Evolutionary conservation across 2,888 invertebrate species (phyloP).

Genomic region (Monochamus alternatus): DNA sequence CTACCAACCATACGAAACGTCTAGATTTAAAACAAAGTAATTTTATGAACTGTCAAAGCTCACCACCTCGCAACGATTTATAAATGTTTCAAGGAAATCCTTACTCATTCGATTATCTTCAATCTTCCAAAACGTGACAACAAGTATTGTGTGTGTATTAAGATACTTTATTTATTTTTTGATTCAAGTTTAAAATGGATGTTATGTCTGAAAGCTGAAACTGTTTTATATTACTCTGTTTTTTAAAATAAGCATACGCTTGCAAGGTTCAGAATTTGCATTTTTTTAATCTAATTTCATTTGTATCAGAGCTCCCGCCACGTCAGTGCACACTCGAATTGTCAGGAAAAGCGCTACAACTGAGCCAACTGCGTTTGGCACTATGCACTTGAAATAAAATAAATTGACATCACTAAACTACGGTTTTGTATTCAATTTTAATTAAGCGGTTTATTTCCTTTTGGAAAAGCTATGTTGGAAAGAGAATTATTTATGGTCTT

Average conservation of each 20-base stretch:
- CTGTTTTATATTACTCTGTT: not conserved
- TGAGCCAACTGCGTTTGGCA: slow-evolving; percentile 11
- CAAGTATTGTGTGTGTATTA: too few relatives aligned
- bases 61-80: too few relatives aligned
- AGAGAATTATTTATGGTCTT: slow-evolving; percentile 11
- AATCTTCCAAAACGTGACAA: too few relatives aligned
- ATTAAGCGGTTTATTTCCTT: slow-evolving; percentile 8
- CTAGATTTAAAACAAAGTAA: too few relatives aligned
- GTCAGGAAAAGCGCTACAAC: not conserved
- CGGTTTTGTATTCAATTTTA: slow-evolving; percentile 12
- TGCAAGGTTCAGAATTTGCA: too few relatives aligned
- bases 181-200: not conserved
- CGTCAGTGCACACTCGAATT: slow-evolving; percentile 4
- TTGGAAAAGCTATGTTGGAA: not conserved
- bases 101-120: too few relatives aligned
- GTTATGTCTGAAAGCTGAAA: not conserved
- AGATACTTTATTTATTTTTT: too few relatives aligned
- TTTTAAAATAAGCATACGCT: too few relatives aligned
- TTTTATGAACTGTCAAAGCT: too few relatives aligned
- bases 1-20: too few relatives aligned
- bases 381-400: slow-evolving; percentile 16
- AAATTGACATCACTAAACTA: slow-evolving; percentile 15
- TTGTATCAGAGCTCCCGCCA: not conserved
- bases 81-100: too few relatives aligned
- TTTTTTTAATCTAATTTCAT: too few relatives aligned